Conservation (phyloP, 1,140 invertebrate species). For the Sminthurinus signatus region DNA sequence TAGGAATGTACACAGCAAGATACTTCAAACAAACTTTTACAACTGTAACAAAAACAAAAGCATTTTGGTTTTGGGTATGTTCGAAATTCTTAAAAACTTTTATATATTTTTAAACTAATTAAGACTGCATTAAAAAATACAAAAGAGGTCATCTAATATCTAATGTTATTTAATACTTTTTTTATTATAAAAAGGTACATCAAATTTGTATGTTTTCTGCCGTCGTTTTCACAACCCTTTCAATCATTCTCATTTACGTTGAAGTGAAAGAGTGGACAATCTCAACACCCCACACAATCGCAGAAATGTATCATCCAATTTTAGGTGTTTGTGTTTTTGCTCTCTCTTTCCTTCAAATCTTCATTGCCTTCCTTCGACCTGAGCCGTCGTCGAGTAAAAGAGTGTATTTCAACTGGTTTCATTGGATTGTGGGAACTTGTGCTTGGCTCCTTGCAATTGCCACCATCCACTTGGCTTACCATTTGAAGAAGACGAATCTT, state of each 20-base stretch:
- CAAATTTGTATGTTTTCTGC: conserved; percentile 73
- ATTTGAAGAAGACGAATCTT: too few species aligned
- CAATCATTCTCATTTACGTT: conserved; percentile 75
- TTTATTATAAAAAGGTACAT: conserved; percentile 59
- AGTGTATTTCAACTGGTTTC: conserved; percentile 87
- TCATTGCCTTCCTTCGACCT: conserved; percentile 75
- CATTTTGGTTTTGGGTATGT: conserved; percentile 88
- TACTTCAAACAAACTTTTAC: conserved; percentile 90
- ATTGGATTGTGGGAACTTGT: conserved; percentile 87
- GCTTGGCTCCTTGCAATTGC: conserved; percentile 84
- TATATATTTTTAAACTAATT: too few species aligned
- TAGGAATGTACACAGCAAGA: conserved; percentile 80
- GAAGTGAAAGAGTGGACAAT: conserved; percentile 61
- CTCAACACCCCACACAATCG: conserved; percentile 49
- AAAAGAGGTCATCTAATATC: too few species aligned
- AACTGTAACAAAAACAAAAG: conserved; percentile 73
- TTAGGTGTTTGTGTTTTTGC: conserved; percentile 67
- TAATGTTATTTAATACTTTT: too few species aligned
- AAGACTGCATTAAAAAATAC: too few species aligned
- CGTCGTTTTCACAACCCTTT: conserved; percentile 66
- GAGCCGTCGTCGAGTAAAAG: conserved; percentile 71
- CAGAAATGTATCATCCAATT: conserved; percentile 54
- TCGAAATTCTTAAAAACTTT: too few species aligned
- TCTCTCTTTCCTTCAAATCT: conserved; percentile 77
- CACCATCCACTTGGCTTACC: too few species aligned